Conservation (phyloP, 2,888 invertebrate genomes). For the Lissocephala sabroskyi region DNA sequence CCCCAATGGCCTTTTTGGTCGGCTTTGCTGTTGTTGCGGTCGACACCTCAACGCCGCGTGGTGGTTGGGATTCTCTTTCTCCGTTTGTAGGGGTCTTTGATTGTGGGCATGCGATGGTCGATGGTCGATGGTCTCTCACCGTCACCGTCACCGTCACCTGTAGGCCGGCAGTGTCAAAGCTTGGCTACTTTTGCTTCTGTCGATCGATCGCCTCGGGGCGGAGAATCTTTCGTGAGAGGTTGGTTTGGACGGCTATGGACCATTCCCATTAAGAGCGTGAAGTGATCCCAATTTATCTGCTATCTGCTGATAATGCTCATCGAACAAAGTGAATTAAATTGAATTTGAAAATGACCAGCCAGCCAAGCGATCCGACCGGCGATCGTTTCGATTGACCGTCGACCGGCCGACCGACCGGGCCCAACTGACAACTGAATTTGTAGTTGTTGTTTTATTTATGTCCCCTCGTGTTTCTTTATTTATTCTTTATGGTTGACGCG, state of each 20-base stretch:
- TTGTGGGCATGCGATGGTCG: conserved; percentile 68
- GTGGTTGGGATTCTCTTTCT: no score
- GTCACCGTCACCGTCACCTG: conserved; percentile 30
- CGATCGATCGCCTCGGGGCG: conserved; percentile 15
- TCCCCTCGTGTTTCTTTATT: conserved; percentile 49
- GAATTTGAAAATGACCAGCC: conserved; percentile 61
- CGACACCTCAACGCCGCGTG: conserved; percentile 45
- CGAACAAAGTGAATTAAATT: conserved; percentile 73
- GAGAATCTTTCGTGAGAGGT: neutral
- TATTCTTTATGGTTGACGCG: conserved; percentile 35
- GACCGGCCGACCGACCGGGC: no score
- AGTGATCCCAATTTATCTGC: conserved; percentile 72
- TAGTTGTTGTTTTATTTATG: conserved; percentile 11
- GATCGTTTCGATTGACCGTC: no score
- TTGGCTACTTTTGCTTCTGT: conserved; percentile 56
- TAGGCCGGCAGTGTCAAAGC: conserved; percentile 35
- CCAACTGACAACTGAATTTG: conserved; percentile 2
- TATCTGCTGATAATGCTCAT: conserved; percentile 72
- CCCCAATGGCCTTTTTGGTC: no score
- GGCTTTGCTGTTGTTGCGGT: conserved; percentile 15
- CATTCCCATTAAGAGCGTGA: conserved; percentile 73
- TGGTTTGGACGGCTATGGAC: neutral
- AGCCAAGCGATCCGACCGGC: neutral
- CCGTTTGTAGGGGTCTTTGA: no score
- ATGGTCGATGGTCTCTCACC: conserved; percentile 43